Evolutionary conservation across 2,888 invertebrate genomes (phyloP), one percentile per base, ranked within the genome.

Genomic region (Mesopsocus fuscifrons): DNA sequence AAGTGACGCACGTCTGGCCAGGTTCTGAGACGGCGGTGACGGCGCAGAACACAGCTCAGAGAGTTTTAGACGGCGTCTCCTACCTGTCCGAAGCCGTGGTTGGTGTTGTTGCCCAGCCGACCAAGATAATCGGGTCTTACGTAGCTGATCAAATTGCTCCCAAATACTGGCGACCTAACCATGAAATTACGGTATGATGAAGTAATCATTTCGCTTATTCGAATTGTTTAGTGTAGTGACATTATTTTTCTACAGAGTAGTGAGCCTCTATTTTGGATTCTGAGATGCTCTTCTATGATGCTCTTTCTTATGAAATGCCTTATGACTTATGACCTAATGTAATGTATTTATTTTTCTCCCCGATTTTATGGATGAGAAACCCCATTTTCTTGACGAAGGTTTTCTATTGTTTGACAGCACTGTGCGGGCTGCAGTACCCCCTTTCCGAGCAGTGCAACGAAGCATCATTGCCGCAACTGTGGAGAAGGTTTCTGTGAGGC

Each of bases 81-180:
- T 72, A 70, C 48, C 57, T 78, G 20, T 68, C 71, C 1, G 74
- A 72, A 49, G 71, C 72, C 8, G 67, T 78, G 2, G 62, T 67
- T 16, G 75, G 65, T 51, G 72, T 77, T 16, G 71, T 77, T 11
- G 67, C 77, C 3, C 76, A 74, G 50, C 81, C 81, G n/a, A 72
- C 77, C 2, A 76, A 72, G 55, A 67, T 67, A 2, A 53, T 83
- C 2, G 67, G 71, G 2, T 69, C 74, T 45, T 80, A 79, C 76
- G 68, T 81, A n/a, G 73, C 81, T 1, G 82, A 83, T 58, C 72
- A 75, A 56, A 71, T 79, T 21, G 79, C 79, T 11, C 85, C 85
- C 1, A 68, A 70, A 30, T 84, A 84, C 59, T 85, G 84, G 85
- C 69, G 72, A 44, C 77, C 80, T 6, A 83, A 84, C 57, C 63